Conservation (phyloP, 2,113 vertebrate genomes). For the Chlorodrepanis virens region DNA sequence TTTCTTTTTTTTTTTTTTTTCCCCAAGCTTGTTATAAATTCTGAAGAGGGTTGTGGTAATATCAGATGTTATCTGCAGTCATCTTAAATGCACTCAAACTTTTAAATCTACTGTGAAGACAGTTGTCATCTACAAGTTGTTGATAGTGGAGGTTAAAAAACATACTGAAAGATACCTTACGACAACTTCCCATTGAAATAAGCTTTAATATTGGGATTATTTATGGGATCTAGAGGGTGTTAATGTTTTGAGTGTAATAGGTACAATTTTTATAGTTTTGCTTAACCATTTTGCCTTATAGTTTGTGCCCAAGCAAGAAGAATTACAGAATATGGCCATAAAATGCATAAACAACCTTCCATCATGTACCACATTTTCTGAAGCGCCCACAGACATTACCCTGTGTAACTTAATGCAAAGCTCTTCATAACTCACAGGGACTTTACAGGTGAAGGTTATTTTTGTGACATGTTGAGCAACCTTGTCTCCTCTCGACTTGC, state of each 20-base stretch:
- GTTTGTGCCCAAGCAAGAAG: neutral
- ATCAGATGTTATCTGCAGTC: neutral
- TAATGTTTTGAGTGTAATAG: neutral
- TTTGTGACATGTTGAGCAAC: neutral
- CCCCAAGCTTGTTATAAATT: neutral
- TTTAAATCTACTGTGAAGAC: neutral
- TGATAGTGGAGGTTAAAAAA: neutral
- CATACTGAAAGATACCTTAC: neutral
- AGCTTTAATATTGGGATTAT: neutral
- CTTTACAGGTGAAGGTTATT: constrained; percentile 4
- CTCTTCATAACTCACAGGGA: neutral
- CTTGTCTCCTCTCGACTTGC: neutral
- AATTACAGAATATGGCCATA: neutral
- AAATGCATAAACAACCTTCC: neutral
- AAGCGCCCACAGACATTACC: neutral
- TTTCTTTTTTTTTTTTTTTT: neutral
- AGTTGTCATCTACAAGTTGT: neutral
- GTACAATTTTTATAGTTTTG: neutral
- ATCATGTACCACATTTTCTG: neutral
- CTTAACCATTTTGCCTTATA: neutral
- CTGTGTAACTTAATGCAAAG: neutral
- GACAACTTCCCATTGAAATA: neutral
- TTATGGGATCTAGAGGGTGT: neutral
- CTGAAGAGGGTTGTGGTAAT: neutral
- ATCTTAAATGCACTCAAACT: neutral